Evolutionary conservation across 1,140 invertebrate genomes (phyloP).

Genomic region (Trichonephila clavipes): DNA sequence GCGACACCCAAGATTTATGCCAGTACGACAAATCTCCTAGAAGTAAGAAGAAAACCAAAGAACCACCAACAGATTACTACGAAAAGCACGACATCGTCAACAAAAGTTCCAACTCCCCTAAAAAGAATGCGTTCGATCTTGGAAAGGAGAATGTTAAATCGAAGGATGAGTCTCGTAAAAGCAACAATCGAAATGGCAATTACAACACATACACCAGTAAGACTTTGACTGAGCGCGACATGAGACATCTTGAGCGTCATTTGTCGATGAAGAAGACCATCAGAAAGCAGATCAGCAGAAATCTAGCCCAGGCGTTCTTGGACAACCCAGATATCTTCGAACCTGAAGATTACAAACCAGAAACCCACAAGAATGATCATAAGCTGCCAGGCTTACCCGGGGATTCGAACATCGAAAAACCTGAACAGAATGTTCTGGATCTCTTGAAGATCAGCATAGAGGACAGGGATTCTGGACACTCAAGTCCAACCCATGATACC

Average conservation of each 20-base stretch:
- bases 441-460: conserved; percentile 83
- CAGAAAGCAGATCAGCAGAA: conserved; percentile 91
- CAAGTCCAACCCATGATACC: conserved; percentile 70
- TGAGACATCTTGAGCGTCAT: conserved; percentile 89
- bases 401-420: conserved; percentile 81
- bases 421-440: conserved; percentile 86
- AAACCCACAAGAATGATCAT: conserved; percentile 82
- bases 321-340: conserved; percentile 87
- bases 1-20: conserved; percentile 65
- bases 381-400: conserved; percentile 76
- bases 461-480: conserved; percentile 74
- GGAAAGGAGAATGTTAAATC: conserved; percentile 58
- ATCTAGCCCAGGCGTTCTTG: conserved; percentile 87
- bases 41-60: conserved; percentile 33
- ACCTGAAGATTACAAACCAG: conserved; percentile 83
- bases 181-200: conserved; percentile 57
- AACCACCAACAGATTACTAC: conserved; percentile 35
- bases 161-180: conserved; percentile 13
- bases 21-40: conserved; percentile 73
- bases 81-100: neutral
- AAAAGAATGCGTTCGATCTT: conserved; percentile 22
- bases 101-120: conserved; percentile 44
- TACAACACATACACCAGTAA: conserved; percentile 83
- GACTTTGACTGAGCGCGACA: conserved; percentile 85
- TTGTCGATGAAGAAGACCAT: conserved; percentile 93